Evolutionary conservation across 2,888 invertebrate genomes (phyloP).

Genomic region (Iselma pallidipennis): DNA sequence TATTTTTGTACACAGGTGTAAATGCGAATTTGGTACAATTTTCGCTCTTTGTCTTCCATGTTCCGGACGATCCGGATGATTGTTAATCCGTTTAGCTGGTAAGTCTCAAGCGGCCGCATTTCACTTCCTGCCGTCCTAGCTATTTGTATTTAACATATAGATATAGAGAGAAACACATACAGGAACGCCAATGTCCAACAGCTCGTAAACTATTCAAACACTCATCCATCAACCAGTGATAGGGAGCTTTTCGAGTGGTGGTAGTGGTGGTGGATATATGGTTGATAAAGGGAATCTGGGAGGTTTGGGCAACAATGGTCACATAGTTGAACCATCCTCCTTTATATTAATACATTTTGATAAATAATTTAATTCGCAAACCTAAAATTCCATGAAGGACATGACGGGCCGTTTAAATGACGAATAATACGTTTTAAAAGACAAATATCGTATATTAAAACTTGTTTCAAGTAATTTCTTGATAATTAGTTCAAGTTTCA

Average conservation of each 20-base stretch:
- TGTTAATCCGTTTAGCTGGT: conserved; percentile 23
- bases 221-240: conserved; percentile 34
- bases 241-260: neutral
- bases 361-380: neutral
- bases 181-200: conserved; percentile 28
- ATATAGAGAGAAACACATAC: neutral
- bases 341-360: neutral
- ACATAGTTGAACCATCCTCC: neutral
- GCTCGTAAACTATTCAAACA: conserved; percentile 39
- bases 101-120: conserved; percentile 23
- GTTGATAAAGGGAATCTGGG: neutral
- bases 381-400: too few species aligned
- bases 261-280: too few species aligned
- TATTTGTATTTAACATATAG: conserved; percentile 33
- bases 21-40: conserved; percentile 5
- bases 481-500: neutral
- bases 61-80: neutral
- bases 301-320: neutral
- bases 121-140: conserved; percentile 24
- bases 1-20: neutral
- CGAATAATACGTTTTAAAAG: neutral
- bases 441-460: neutral
- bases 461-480: neutral
- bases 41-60: too few species aligned
- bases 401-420: too few species aligned